Conservation (phyloP, 2,888 invertebrate genomes). For the Spodoptera exigua region DNA sequence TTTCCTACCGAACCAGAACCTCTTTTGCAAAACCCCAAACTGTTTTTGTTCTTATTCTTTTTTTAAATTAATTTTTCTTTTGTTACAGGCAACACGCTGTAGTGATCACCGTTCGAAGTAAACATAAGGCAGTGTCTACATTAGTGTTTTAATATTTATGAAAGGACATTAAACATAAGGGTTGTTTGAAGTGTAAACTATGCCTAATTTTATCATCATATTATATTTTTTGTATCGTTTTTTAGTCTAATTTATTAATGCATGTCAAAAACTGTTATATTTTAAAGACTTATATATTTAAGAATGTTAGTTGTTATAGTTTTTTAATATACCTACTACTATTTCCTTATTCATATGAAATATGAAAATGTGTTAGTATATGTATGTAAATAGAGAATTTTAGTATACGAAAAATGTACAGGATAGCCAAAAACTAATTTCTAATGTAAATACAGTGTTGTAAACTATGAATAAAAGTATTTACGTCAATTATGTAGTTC, state of each 20-base stretch:
- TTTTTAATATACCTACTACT: constrained; percentile 1
- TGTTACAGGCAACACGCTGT: constrained; percentile 51
- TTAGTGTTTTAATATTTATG: constrained; percentile 20
- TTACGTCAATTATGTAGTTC: constrained; percentile 78
- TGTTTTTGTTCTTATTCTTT: constrained; percentile 1
- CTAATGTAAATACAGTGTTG: constrained; percentile 57
- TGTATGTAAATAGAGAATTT: constrained; percentile 49
- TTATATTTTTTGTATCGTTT: constrained; percentile 12
- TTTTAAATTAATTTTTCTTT: constrained; percentile 17
- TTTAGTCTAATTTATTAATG: constrained; percentile 6
- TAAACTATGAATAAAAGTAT: constrained; percentile 71
- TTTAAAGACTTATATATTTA: neutral
- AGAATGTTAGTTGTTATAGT: constrained; percentile 9
- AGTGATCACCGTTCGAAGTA: constrained; percentile 22
- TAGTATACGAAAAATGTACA: constrained; percentile 58
- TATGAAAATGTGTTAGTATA: constrained; percentile 15
- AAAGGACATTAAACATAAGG: constrained; percentile 3
- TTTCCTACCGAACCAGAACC: constrained; percentile 9
- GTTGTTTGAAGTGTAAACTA: neutral
- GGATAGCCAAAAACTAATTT: constrained; percentile 31
- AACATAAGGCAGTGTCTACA: constrained; percentile 10
- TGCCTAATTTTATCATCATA: neutral
- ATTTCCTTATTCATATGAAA: constrained; percentile 28
- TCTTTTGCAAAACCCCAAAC: constrained; percentile 10
- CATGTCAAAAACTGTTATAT: constrained; percentile 9